Evolutionary conservation across 2,113 vertebrate species (phyloP).

Genomic region (Syngnathus floridae): DNA sequence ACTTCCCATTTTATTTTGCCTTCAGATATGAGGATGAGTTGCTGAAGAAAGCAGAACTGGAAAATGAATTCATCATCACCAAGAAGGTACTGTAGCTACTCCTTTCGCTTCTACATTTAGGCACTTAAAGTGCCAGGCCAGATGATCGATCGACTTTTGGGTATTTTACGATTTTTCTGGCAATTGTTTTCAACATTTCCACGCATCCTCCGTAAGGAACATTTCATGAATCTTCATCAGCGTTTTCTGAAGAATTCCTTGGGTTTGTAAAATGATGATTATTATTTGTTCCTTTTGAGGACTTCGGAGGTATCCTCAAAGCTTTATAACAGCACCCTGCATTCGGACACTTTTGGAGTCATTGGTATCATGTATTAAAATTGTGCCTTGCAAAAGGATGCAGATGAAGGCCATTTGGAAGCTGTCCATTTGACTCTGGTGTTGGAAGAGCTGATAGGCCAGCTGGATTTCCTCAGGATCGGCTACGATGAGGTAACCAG

Average conservation of each 20-base stretch:
- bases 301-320: no score
- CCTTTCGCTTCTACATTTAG: not conserved
- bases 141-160: no score
- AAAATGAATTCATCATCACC: conserved; percentile 68
- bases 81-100: conserved; percentile 62
- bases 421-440: conserved; percentile 61
- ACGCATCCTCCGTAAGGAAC: no score
- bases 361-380: not conserved
- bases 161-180: no score
- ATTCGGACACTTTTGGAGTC: not conserved
- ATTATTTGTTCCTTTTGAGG: no score
- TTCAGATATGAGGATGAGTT: conserved; percentile 68
- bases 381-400: conserved; percentile 48
- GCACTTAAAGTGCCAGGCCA: no score
- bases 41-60: conserved; percentile 48
- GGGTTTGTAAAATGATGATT: no score
- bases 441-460: conserved; percentile 61
- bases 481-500: conserved; percentile 68
- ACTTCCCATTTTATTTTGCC: not conserved
- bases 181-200: no score
- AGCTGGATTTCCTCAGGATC: conserved; percentile 65
- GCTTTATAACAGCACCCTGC: not conserved
- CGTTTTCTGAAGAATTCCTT: no score
- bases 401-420: conserved; percentile 64
- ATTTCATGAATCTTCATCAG: no score